A percentile compares a stretch with the other conserved stretches of the same genome.
Conservation (phyloP, 2,888 invertebrate species). For the Rhodophaea formosa region DNA sequence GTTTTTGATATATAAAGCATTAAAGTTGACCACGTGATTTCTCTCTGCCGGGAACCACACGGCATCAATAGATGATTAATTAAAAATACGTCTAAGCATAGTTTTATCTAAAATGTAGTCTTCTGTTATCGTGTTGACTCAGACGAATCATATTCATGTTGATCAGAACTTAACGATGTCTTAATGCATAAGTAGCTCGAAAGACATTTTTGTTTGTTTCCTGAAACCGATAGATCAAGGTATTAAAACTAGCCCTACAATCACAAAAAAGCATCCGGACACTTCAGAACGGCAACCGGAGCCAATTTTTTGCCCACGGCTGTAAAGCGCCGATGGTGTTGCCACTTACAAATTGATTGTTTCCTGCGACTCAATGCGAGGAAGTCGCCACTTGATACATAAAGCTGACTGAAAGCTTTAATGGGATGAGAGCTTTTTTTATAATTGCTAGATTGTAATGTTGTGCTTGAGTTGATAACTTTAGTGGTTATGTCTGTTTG, state of each 20-base stretch:
- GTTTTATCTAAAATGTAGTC: too few relatives aligned
- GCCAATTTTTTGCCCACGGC: slow-evolving; percentile 4
- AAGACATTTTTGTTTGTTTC: neutral
- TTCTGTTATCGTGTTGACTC: too few relatives aligned
- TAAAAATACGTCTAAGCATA: too few relatives aligned
- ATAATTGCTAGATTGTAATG: neutral
- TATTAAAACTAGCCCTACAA: neutral
- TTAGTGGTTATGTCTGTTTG: too few relatives aligned
- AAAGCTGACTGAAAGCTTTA: neutral
- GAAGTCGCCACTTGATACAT: slow-evolving; percentile 9
- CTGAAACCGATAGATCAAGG: too few relatives aligned
- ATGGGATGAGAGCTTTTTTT: neutral
- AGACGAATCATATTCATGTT: too few relatives aligned
- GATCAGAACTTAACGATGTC: too few relatives aligned
- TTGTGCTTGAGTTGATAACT: neutral
- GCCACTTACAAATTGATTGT: slow-evolving; percentile 12
- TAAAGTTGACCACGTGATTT: too few relatives aligned
- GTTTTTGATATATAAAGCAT: too few relatives aligned
- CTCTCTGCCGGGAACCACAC: too few relatives aligned
- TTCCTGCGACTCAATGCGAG: slow-evolving; percentile 4
- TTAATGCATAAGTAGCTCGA: neutral
- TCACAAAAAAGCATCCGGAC: neutral
- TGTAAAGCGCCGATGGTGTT: neutral
- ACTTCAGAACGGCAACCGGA: neutral
- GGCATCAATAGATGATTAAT: too few relatives aligned